A percentile compares a stretch with the other conserved stretches of the same genome.
phyloP scores from a whole-genome alignment of 2,797 vertebrate genomes.

The Eulemur albifrons region DNA sequence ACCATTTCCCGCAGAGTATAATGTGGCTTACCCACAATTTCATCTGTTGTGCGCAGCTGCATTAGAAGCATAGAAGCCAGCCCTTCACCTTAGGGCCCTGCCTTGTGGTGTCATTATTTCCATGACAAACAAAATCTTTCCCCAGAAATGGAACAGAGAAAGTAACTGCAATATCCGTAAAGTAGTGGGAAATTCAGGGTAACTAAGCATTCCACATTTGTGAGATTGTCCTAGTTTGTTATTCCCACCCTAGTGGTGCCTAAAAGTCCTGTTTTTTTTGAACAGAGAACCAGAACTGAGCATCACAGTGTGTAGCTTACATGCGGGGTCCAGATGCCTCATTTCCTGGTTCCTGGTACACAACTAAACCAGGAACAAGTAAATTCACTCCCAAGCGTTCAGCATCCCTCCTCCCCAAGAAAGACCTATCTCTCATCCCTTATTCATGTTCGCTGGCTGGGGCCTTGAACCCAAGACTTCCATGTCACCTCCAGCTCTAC shows the following conservation, averaged over 20 bases:
- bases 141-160: constrained; percentile 25
- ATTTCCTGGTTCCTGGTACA: neutral
- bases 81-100: neutral
- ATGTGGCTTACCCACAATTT: neutral
- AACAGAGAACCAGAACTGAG: constrained; percentile 20
- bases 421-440: neutral
- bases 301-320: neutral
- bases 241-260: neutral
- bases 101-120: neutral
- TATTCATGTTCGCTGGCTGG: neutral
- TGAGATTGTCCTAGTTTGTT: neutral
- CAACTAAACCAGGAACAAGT: neutral
- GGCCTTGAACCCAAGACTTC: neutral
- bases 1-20: constrained; percentile 13
- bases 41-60: neutral
- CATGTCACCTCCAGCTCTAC: too few species aligned
- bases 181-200: neutral
- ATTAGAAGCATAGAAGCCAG: neutral
- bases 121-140: constrained; percentile 38
- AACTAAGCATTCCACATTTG: neutral
- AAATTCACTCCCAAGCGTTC: neutral
- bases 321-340: neutral
- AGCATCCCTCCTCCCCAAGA: neutral
- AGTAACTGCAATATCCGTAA: neutral
- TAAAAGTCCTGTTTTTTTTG: neutral